Evolutionary conservation across 2,797 vertebrate genomes (phyloP).

Genomic region (Balearica regulorum): DNA sequence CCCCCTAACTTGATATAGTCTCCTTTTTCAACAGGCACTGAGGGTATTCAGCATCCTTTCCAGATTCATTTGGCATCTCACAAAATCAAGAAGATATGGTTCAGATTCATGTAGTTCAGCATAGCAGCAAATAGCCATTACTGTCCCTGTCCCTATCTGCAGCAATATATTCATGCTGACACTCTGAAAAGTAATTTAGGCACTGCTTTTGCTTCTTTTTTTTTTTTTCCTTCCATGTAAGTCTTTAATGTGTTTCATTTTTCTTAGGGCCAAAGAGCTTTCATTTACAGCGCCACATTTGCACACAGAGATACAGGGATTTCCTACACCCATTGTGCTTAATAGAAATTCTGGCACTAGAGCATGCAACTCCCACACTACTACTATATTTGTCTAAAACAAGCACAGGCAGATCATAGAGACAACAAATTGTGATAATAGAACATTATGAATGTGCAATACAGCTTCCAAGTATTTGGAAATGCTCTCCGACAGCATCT

Average conservation of each 20-base stretch:
- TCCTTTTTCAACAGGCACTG: background rate
- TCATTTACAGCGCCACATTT: background rate
- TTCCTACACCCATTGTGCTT: background rate
- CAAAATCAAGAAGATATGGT: background rate
- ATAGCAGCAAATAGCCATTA: background rate
- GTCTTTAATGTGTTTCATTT: background rate
- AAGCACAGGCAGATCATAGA: slow-evolving; percentile 27
- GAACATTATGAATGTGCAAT: background rate
- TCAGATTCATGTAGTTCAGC: background rate
- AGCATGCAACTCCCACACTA: background rate
- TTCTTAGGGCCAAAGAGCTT: background rate
- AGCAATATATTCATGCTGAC: background rate
- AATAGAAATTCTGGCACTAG: background rate
- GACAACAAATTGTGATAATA: background rate
- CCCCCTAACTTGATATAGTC: background rate
- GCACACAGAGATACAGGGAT: background rate
- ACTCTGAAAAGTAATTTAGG: background rate
- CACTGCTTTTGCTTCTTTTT: background rate
- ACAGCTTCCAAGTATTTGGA: background rate
- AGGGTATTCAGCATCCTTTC: background rate
- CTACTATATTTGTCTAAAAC: background rate
- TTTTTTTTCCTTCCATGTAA: background rate
- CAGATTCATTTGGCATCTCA: background rate
- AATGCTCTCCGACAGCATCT: background rate
- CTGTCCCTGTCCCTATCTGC: background rate